These are phyloP conservation scores for Samia ricini DNA, from an alignment of 1,140 invertebrate species.

Conservation along the genomic window DNA sequence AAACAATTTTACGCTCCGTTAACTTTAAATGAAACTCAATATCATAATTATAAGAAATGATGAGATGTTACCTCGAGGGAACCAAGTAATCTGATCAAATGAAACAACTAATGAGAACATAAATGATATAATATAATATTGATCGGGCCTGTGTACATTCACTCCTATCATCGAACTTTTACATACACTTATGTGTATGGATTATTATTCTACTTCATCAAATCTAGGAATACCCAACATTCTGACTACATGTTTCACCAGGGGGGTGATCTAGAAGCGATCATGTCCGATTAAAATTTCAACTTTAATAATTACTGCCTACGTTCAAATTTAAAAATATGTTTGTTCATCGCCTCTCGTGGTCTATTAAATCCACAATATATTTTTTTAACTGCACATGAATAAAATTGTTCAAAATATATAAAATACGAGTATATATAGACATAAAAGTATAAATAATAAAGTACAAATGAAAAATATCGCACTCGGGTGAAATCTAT, in stretches of 20 bases:
- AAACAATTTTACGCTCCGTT: slow-evolving; percentile 32
- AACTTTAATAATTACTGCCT: too few species aligned
- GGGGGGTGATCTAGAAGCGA: too few species aligned
- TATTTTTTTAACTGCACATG: too few species aligned
- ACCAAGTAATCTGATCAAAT: slow-evolving; percentile 59
- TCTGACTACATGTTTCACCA: neutral
- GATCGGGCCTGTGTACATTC: slow-evolving; percentile 29
- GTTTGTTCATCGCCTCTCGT: too few species aligned
- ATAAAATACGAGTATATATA: too few species aligned
- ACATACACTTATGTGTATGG: slow-evolving; percentile 24
- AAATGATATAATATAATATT: slow-evolving; percentile 66
- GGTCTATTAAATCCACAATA: too few species aligned
- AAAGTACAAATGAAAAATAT: too few species aligned
- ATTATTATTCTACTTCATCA: slow-evolving; percentile 5
- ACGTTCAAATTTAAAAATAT: too few species aligned
- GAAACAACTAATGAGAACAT: slow-evolving; percentile 68
- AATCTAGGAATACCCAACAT: neutral
- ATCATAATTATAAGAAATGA: slow-evolving; percentile 50
- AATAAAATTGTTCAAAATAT: too few species aligned
- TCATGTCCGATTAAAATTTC: too few species aligned
- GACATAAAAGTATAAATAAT: too few species aligned
- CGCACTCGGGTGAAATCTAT: too few species aligned
- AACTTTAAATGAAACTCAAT: slow-evolving; percentile 47
- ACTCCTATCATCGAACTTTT: neutral
- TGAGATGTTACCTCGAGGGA: slow-evolving; percentile 49